These are phyloP conservation scores for Lutjanus argentimaculatus DNA, from an alignment of 2,797 vertebrate species.

Conservation along the genomic window DNA sequence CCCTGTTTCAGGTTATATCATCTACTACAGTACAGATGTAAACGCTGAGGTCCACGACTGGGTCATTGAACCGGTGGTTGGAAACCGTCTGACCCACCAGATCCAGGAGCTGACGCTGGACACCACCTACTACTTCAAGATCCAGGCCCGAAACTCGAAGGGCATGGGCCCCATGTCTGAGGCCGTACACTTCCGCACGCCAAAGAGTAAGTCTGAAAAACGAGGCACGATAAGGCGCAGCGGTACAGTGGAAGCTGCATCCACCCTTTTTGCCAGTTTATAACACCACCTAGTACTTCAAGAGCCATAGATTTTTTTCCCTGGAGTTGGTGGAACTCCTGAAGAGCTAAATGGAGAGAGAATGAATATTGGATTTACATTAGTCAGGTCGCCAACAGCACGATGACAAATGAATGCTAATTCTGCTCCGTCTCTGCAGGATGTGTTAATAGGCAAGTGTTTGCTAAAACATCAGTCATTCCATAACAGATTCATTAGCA, in stretches of 20 bases:
- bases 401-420: conserved; percentile 6
- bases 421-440: neutral
- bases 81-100: conserved; percentile 97
- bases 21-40: conserved; percentile 98
- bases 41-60: conserved; percentile 98
- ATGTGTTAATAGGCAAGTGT: neutral
- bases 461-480: neutral
- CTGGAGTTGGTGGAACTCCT: neutral
- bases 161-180: conserved; percentile 99
- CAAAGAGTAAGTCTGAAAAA: conserved; percentile 90
- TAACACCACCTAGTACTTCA: neutral
- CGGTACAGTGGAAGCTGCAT: too few species aligned
- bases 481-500: neutral
- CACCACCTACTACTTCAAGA: conserved; percentile 98
- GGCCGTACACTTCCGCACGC: conserved; percentile 96
- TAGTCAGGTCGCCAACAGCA: neutral
- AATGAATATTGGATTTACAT: neutral
- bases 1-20: conserved; percentile 92
- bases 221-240: neutral
- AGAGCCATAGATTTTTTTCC: neutral
- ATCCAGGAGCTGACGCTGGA: conserved; percentile 98
- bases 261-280: neutral
- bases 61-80: conserved; percentile 98
- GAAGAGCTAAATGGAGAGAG: neutral
- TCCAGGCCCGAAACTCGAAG: conserved; percentile 98